A percentile compares a stretch with the other conserved stretches of the same genome.
Conservation (phyloP, 2,888 invertebrate genomes). For the Eretmocerus hayati region DNA sequence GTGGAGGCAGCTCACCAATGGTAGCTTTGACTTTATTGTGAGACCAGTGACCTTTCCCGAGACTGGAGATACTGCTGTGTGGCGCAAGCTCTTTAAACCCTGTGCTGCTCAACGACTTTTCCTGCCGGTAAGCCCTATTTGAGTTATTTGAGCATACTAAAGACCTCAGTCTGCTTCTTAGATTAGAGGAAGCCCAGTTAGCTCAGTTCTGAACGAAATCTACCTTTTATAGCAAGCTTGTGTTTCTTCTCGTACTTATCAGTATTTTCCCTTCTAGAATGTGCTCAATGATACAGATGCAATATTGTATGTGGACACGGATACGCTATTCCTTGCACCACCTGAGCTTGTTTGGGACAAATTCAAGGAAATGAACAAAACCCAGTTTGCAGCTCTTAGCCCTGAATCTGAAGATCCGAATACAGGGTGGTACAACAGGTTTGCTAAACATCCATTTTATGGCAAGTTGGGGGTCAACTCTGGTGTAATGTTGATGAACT, state of each 20-base stretch:
- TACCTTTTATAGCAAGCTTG: too few species aligned
- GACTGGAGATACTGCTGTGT: constrained; percentile 62
- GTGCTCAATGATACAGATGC: constrained; percentile 73
- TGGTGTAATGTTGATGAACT: constrained; percentile 96
- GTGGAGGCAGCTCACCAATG: constrained; percentile 62
- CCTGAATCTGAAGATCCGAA: constrained; percentile 89
- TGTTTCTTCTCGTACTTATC: too few species aligned
- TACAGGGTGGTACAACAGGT: constrained; percentile 92
- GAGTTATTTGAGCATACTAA: constrained; percentile 3
- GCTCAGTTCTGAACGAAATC: too few species aligned
- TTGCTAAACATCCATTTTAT: constrained; percentile 92
- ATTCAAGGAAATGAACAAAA: constrained; percentile 72
- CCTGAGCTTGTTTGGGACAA: constrained; percentile 76
- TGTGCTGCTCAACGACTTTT: constrained; percentile 92
- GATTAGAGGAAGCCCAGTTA: too few species aligned
- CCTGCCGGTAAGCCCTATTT: constrained; percentile 66
- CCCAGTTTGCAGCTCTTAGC: constrained; percentile 80
- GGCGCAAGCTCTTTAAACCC: constrained; percentile 85
- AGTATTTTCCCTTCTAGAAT: constrained; percentile 58
- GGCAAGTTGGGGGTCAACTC: constrained; percentile 87
- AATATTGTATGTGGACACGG: constrained; percentile 87
- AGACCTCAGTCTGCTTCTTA: too few species aligned
- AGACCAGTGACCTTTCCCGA: constrained; percentile 73
- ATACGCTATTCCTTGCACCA: constrained; percentile 80
- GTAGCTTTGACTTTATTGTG: constrained; percentile 66